phyloP scores from a whole-genome alignment of 2,888 invertebrate species.

The Latrodectus hesperus region DNA sequence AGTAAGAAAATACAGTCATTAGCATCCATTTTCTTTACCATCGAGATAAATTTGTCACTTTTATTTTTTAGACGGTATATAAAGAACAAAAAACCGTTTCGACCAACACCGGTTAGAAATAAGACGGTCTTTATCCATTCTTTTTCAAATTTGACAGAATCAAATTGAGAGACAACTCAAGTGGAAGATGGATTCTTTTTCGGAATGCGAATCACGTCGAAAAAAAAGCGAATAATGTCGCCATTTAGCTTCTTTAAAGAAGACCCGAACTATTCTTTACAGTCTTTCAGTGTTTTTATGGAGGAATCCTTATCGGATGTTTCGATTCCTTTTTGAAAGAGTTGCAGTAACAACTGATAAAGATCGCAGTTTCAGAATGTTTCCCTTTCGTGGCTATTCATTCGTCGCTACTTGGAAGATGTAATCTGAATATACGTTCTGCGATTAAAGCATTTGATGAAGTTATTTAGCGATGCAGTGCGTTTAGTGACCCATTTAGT shows the following conservation, averaged over 20 bases:
- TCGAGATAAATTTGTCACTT: conserved; percentile 34
- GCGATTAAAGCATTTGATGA: conserved; percentile 2
- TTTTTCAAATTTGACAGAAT: conserved; percentile 24
- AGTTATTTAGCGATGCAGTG: conserved; percentile 12
- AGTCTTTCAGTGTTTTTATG: conserved; percentile 18
- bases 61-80: conserved; percentile 18
- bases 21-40: conserved; percentile 3
- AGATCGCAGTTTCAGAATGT: not conserved
- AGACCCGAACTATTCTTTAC: not conserved
- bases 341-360: conserved; percentile 20
- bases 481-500: conserved; percentile 7
- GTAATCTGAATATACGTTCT: no score
- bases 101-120: not conserved
- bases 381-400: not conserved
- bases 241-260: conserved; percentile 29
- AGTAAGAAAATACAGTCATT: not conserved
- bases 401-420: no score
- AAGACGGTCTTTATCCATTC: conserved; percentile 16
- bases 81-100: conserved; percentile 20
- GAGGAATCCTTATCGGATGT: conserved; percentile 20
- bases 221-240: conserved; percentile 19
- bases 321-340: conserved; percentile 43
- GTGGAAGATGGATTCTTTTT: not conserved
- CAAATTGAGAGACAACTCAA: conserved; percentile 14
- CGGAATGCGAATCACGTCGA: conserved; percentile 22